A percentile compares a stretch with the other conserved stretches of the same genome.
Conservation (phyloP, 2,888 invertebrate species). For the Lasioglossum zephyrum region DNA sequence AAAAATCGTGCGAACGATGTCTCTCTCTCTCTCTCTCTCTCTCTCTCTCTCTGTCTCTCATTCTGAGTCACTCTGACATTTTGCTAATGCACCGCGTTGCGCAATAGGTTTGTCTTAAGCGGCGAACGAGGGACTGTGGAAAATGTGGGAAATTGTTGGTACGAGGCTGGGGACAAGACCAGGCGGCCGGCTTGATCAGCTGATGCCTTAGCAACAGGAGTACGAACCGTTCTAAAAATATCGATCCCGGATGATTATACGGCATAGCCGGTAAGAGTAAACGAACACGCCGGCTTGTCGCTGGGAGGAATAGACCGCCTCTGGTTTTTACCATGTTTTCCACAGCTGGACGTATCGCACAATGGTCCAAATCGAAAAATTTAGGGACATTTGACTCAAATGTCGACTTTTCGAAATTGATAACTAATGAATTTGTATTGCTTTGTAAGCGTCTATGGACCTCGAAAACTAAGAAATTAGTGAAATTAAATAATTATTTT, state of each 20-base stretch:
- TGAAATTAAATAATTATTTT: no score
- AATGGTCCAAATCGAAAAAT: no score
- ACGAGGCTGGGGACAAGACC: conserved; percentile 59
- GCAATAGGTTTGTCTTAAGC: background rate
- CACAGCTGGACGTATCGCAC: background rate
- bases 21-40: background rate
- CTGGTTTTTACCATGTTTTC: background rate
- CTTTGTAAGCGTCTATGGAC: no score
- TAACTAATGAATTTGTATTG: no score
- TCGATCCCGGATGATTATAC: conserved; percentile 62
- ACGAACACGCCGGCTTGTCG: conserved; percentile 24
- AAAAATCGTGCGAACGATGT: background rate
- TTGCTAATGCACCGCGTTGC: background rate
- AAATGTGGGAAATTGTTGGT: conserved; percentile 29
- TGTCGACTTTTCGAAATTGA: no score
- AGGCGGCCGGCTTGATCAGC: conserved; percentile 78
- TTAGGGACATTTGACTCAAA: no score
- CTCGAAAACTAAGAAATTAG: no score
- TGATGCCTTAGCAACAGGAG: conserved; percentile 83
- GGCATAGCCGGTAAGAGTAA: conserved; percentile 26
- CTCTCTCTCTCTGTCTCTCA: no score
- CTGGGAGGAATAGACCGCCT: background rate
- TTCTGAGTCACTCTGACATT: conserved; percentile 17
- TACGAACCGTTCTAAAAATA: conserved; percentile 78
- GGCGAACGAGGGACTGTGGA: background rate